Percentiles rank a stretch among this genome's conserved stretches.
phyloP scores from a whole-genome alignment of 2,888 invertebrate genomes.

The Agrochola lota region DNA sequence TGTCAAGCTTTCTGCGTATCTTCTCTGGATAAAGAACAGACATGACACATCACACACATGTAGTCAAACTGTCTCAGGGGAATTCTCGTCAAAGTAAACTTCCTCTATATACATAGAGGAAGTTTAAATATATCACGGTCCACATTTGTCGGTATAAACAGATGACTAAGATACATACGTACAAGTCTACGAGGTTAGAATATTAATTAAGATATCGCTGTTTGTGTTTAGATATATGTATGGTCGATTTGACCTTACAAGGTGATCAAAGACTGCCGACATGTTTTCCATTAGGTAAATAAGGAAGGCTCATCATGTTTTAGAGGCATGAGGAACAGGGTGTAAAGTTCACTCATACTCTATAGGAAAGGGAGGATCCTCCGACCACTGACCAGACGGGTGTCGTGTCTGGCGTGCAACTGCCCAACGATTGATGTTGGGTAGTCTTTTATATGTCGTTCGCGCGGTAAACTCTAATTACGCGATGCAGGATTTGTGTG shows the following conservation, averaged over 20 bases:
- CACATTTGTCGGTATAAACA: conserved; percentile 19
- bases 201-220: conserved; percentile 32
- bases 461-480: too few species aligned
- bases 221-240: conserved; percentile 13
- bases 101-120: conserved; percentile 18
- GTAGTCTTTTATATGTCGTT: too few species aligned
- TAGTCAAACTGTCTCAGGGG: conserved; percentile 46
- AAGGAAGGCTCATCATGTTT: neutral
- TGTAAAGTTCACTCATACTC: too few species aligned
- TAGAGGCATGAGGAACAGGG: too few species aligned
- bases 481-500: too few species aligned
- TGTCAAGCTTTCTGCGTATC: conserved; percentile 13
- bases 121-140: conserved; percentile 3
- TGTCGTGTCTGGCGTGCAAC: too few species aligned
- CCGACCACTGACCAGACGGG: too few species aligned
- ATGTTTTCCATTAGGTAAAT: conserved; percentile 29
- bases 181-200: conserved; percentile 24
- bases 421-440: too few species aligned
- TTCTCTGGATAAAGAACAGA: conserved; percentile 16
- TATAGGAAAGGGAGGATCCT: too few species aligned
- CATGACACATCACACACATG: conserved; percentile 29
- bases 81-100: conserved; percentile 39
- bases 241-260: conserved; percentile 35
- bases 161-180: conserved; percentile 43
- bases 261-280: conserved; percentile 41